A percentile compares a stretch with the other conserved stretches of the same genome.
These are phyloP conservation scores for Microctonus hyperodae DNA, from an alignment of 2,888 invertebrate genomes.

Conservation along the genomic window DNA sequence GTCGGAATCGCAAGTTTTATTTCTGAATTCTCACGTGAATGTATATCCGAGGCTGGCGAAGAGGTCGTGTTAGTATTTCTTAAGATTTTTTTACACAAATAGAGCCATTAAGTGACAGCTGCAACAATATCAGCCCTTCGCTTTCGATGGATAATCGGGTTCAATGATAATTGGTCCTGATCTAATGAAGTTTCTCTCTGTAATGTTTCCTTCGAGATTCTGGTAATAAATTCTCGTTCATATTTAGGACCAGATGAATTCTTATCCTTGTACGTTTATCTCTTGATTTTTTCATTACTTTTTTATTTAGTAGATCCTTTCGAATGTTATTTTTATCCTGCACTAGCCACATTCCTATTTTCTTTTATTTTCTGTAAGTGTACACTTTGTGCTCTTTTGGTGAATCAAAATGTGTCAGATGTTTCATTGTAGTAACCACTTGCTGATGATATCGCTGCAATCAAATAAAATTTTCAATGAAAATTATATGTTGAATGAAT, in stretches of 20 bases:
- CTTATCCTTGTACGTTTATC: constrained; percentile 53
- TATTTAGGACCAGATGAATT: constrained; percentile 53
- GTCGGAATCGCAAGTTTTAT: constrained; percentile 47
- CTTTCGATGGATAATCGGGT: constrained; percentile 50
- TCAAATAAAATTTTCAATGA: constrained; percentile 26
- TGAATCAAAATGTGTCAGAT: constrained; percentile 82
- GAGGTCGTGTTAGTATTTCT: constrained; percentile 45
- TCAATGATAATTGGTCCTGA: constrained; percentile 40
- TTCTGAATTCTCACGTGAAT: constrained; percentile 51
- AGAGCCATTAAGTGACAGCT: constrained; percentile 74
- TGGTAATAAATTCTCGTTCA: constrained; percentile 45
- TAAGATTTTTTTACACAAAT: constrained; percentile 63
- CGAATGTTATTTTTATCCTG: constrained; percentile 29
- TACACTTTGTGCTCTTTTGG: constrained; percentile 77
- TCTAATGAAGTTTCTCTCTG: constrained; percentile 48
- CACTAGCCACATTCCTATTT: constrained; percentile 29
- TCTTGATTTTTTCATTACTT: constrained; percentile 49
- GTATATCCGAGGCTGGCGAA: constrained; percentile 42
- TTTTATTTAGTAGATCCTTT: constrained; percentile 39
- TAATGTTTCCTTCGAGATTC: constrained; percentile 38
- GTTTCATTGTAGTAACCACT: constrained; percentile 80
- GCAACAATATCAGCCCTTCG: constrained; percentile 75
- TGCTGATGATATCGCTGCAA: constrained; percentile 79
- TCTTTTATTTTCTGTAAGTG: constrained; percentile 47
- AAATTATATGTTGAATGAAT: too few species aligned